Evolutionary conservation across 2,797 vertebrate genomes (phyloP).

Genomic region (Anguilla pacifica): DNA sequence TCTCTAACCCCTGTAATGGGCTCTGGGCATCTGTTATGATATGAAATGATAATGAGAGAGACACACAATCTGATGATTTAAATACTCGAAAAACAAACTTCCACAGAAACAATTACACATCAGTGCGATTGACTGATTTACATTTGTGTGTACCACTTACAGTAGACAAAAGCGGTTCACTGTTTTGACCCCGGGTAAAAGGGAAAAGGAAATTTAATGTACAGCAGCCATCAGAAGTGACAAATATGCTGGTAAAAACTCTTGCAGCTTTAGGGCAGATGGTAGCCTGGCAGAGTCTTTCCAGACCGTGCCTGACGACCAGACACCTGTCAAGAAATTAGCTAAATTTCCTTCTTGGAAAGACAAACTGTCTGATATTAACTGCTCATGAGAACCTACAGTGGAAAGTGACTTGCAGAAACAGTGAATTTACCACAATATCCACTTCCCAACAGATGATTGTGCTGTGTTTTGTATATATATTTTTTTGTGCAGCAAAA

Average conservation of each 20-base stretch:
- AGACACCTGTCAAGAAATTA: conserved; percentile 2
- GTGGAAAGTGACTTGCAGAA: not conserved
- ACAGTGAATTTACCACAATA: not conserved
- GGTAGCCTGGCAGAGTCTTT: not conserved
- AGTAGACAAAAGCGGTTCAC: conserved; percentile 4
- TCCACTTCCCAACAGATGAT: not conserved
- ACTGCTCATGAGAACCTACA: not conserved
- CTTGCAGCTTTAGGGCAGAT: conserved; percentile 15
- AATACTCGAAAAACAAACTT: conserved; percentile 29
- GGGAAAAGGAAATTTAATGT: conserved; percentile 18
- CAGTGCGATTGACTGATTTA: conserved; percentile 18
- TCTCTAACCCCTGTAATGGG: conserved; percentile 21
- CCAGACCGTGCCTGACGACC: not conserved
- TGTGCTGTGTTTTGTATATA: not conserved
- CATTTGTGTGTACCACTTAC: conserved; percentile 24
- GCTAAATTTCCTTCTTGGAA: not conserved
- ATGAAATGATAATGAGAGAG: conserved; percentile 8
- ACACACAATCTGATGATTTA: conserved; percentile 22
- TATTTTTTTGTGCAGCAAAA: not conserved
- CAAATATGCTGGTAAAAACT: not conserved
- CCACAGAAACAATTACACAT: conserved; percentile 19
- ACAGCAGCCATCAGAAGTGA: conserved; percentile 1
- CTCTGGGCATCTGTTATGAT: conserved; percentile 17
- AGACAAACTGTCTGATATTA: conserved; percentile 1
- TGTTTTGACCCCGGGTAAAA: conserved; percentile 25